phyloP scores from a whole-genome alignment of 2,888 invertebrate species.

The Trisateles emortualis region DNA sequence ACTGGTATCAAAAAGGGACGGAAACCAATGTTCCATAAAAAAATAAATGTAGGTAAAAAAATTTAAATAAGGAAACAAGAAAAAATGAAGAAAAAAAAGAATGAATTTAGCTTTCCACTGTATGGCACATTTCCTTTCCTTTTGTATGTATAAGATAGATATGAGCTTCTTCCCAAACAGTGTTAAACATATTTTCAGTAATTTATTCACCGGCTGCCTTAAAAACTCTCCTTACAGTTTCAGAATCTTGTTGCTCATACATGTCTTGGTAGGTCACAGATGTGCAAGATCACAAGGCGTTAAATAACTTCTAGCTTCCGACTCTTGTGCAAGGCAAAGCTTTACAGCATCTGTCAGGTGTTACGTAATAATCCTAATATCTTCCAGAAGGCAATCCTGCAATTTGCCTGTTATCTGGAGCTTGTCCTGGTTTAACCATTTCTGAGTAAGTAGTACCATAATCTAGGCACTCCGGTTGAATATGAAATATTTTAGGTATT shows the following conservation, averaged over 20 bases:
- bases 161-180: slow-evolving; percentile 82
- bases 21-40: no score
- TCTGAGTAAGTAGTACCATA: slow-evolving; percentile 75
- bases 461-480: slow-evolving; percentile 65
- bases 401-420: slow-evolving; percentile 54
- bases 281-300: slow-evolving; percentile 68
- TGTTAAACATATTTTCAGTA: slow-evolving; percentile 77
- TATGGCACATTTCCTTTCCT: slow-evolving; percentile 84
- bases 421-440: slow-evolving; percentile 71
- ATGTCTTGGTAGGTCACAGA: slow-evolving; percentile 74
- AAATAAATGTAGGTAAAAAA: no score
- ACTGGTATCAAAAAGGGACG: no score
- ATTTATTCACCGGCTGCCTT: slow-evolving; percentile 82
- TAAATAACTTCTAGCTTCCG: slow-evolving; percentile 67
- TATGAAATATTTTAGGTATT: slow-evolving; percentile 74
- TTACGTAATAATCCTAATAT: slow-evolving; percentile 71
- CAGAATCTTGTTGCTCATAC: slow-evolving; percentile 69
- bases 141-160: slow-evolving; percentile 79
- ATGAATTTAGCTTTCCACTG: slow-evolving; percentile 49
- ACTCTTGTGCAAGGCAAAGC: slow-evolving; percentile 68
- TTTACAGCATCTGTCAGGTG: slow-evolving; percentile 60
- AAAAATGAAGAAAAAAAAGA: no score
- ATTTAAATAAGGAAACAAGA: no score
- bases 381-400: slow-evolving; percentile 77
- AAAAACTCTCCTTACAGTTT: slow-evolving; percentile 76